phyloP scores from a whole-genome alignment of 2,888 invertebrate species.

The Crepidodera aurea region DNA sequence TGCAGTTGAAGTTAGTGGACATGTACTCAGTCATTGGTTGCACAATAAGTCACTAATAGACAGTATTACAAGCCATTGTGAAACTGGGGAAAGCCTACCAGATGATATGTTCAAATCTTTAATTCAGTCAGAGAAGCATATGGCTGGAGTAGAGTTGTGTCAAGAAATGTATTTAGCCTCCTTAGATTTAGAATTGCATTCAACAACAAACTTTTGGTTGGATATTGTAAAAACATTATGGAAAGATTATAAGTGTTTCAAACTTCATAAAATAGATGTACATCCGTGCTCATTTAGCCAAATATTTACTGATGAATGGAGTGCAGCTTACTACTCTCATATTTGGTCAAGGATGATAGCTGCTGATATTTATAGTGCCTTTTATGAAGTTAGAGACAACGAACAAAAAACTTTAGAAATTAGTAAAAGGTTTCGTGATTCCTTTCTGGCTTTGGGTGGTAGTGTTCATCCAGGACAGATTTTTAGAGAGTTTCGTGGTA shows the following conservation, averaged over 20 bases:
- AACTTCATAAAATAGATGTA: conserved; percentile 79
- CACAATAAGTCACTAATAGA: conserved; percentile 63
- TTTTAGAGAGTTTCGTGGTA: conserved; percentile 89
- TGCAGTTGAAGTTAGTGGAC: conserved; percentile 82
- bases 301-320: conserved; percentile 85
- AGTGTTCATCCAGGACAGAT: conserved; percentile 83
- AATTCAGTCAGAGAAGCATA: conserved; percentile 71
- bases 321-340: conserved; percentile 85
- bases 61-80: conserved; percentile 76
- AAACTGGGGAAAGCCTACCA: conserved; percentile 76
- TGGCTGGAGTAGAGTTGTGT: conserved; percentile 82
- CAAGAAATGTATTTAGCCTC: conserved; percentile 82
- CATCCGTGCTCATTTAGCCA: conserved; percentile 86
- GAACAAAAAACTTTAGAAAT: conserved; percentile 66
- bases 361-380: conserved; percentile 88
- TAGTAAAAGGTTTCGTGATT: conserved; percentile 79
- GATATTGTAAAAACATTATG: conserved; percentile 80
- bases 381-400: conserved; percentile 72
- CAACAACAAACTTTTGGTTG: conserved; percentile 82
- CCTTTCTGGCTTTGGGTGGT: conserved; percentile 85
- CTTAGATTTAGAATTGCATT: conserved; percentile 84
- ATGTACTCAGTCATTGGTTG: conserved; percentile 85
- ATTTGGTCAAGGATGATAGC: conserved; percentile 90
- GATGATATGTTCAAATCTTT: conserved; percentile 71
- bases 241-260: conserved; percentile 81